A percentile compares a stretch with the other conserved stretches of the same genome.
phyloP scores from a whole-genome alignment of 2,113 vertebrate species.

The Phoenicopterus ruber region DNA sequence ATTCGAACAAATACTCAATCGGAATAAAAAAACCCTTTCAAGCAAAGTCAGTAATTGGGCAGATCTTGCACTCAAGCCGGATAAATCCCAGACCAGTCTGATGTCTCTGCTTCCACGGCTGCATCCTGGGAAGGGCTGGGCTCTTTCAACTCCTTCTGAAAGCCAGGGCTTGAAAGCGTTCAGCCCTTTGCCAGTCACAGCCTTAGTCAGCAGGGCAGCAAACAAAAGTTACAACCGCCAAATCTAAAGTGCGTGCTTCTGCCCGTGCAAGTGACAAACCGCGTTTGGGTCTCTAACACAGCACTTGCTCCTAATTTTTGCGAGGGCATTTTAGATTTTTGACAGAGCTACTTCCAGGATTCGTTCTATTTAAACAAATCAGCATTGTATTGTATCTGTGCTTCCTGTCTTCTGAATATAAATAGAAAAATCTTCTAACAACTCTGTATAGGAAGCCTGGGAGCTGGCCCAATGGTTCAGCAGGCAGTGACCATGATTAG shows the following conservation, averaged over 20 bases:
- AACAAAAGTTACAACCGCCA: background rate
- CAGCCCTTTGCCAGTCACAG: background rate
- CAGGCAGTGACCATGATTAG: conserved; percentile 56
- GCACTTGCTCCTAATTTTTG: background rate
- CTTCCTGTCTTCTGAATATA: conserved; percentile 61
- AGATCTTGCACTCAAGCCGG: background rate
- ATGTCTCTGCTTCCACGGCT: background rate
- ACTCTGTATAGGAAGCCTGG: conserved; percentile 37
- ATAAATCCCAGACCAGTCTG: background rate
- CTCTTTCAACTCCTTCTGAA: background rate
- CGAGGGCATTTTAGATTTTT: background rate
- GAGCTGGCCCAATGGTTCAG: conserved; percentile 54
- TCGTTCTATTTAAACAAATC: conserved; percentile 1
- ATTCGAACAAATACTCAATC: background rate
- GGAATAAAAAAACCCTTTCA: background rate
- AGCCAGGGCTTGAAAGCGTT: background rate
- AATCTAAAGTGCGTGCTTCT: background rate
- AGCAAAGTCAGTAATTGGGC: background rate
- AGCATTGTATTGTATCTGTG: background rate
- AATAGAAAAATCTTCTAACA: conserved; percentile 59
- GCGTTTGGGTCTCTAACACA: background rate
- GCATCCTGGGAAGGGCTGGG: background rate
- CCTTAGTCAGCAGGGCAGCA: background rate
- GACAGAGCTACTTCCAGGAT: conserved; percentile 17
- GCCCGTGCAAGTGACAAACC: background rate